These are phyloP conservation scores for Eubasilissa splendida DNA, from an alignment of 2,888 invertebrate genomes.

Conservation along the genomic window DNA sequence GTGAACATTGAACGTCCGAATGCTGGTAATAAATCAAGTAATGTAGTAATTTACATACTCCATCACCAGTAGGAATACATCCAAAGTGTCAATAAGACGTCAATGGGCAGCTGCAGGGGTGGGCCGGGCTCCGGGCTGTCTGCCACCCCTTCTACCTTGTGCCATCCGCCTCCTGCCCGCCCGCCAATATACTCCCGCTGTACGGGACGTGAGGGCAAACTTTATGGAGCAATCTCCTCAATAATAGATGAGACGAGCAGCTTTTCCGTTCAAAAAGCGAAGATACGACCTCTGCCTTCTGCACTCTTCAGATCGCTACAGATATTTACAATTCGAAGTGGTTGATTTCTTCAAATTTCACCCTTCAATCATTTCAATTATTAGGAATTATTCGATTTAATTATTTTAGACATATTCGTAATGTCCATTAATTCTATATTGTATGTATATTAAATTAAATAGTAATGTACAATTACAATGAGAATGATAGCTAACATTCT, in stretches of 20 bases:
- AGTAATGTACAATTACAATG: no score
- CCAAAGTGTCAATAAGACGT: constrained; percentile 46
- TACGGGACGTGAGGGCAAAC: constrained; percentile 60
- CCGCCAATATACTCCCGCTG: constrained; percentile 33
- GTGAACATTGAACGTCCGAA: no score
- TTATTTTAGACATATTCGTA: no score
- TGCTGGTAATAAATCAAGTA: neutral
- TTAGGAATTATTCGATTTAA: no score
- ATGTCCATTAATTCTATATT: no score
- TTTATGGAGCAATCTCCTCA: constrained; percentile 67
- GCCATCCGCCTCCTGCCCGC: constrained; percentile 30
- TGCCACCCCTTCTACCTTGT: neutral
- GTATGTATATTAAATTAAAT: no score
- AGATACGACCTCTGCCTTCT: constrained; percentile 21
- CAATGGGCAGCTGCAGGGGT: constrained; percentile 18
- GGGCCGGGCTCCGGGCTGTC: constrained; percentile 14
- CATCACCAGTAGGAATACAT: constrained; percentile 13
- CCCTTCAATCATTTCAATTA: no score
- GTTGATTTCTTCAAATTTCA: no score
- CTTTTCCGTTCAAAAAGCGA: constrained; percentile 54
- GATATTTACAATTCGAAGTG: constrained; percentile 4
- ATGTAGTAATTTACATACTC: constrained; percentile 16
- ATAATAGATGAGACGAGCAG: constrained; percentile 72
- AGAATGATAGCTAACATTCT: no score
- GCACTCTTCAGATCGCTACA: constrained; percentile 14